Percentiles rank a stretch among this genome's conserved stretches.
Conservation (phyloP, 2,888 invertebrate genomes). For the Philereme vetulata region DNA sequence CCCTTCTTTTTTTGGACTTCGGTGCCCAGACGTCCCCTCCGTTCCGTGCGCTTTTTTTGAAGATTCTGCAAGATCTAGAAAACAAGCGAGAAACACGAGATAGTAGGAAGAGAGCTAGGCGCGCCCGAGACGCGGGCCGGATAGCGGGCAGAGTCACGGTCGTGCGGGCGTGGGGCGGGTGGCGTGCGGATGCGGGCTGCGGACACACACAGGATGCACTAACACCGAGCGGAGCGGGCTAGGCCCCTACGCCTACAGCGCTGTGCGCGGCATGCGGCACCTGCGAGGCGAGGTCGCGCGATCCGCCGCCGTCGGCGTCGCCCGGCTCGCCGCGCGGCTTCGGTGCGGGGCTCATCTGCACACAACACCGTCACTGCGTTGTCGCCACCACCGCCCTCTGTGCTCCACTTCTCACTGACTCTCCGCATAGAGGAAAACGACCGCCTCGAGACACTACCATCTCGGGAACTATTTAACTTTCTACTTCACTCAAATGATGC, state of each 20-base stretch:
- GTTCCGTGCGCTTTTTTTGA: constrained; percentile 99
- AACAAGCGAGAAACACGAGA: constrained; percentile 94
- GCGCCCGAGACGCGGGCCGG: constrained; percentile 73
- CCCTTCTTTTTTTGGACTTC: constrained; percentile 96
- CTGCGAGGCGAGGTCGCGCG: constrained; percentile 80
- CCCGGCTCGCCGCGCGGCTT: constrained; percentile 75
- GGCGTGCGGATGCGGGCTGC: constrained; percentile 58
- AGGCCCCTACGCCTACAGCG: constrained; percentile 71
- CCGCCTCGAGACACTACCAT: constrained; percentile 34
- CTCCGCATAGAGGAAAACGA: constrained; percentile 62
- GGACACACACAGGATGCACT: constrained; percentile 75
- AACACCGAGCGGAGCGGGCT: constrained; percentile 79
- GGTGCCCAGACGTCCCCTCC: constrained; percentile 98
- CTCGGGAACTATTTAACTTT: constrained; percentile 34
- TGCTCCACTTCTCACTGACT: constrained; percentile 81
- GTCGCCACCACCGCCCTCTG: constrained; percentile 72
- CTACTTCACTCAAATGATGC: constrained; percentile 30
- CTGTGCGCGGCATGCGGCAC: constrained; percentile 71
- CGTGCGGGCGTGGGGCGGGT: constrained; percentile 65
- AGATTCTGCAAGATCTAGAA: constrained; percentile 99
- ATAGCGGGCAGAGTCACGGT: constrained; percentile 65
- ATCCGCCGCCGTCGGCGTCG: constrained; percentile 69
- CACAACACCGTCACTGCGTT: constrained; percentile 79
- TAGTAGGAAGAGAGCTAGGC: constrained; percentile 88
- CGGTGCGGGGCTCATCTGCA: constrained; percentile 82